Evolutionary conservation across 2,888 invertebrate genomes (phyloP).

Genomic region (Stramonita haemastoma): DNA sequence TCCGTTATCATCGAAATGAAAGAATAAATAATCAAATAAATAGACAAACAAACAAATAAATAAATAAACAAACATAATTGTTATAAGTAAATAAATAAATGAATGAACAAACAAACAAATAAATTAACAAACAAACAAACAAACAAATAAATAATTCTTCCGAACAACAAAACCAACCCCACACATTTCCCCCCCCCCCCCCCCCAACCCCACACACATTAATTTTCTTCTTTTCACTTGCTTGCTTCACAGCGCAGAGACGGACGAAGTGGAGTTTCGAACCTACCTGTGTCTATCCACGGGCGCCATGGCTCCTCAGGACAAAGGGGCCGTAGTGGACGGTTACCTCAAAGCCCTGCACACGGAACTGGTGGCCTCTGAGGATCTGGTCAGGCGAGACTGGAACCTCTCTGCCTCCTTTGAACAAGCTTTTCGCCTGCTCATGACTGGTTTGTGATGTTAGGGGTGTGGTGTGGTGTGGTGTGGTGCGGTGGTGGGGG

Average conservation of each 20-base stretch:
- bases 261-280: slow-evolving; percentile 57
- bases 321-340: slow-evolving; percentile 52
- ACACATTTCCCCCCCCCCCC: no score
- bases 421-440: slow-evolving; percentile 57
- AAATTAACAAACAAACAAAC: no score
- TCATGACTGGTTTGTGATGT: slow-evolving; percentile 59
- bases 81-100: no score
- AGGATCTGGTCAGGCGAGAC: slow-evolving; percentile 47
- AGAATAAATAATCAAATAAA: no score
- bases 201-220: no score
- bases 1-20: no score
- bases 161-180: no score
- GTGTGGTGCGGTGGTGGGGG: not conserved
- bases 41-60: no score
- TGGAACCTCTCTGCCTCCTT: slow-evolving; percentile 57
- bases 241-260: slow-evolving; percentile 47
- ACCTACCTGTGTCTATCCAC: slow-evolving; percentile 56
- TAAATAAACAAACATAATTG: no score
- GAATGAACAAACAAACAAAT: no score
- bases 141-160: no score
- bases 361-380: slow-evolving; percentile 35
- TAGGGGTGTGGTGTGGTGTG: not conserved
- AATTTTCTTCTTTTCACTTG: not conserved
- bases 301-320: slow-evolving; percentile 50
- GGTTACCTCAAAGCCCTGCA: slow-evolving; percentile 45